A percentile compares a stretch with the other conserved stretches of the same genome.
phyloP scores from a whole-genome alignment of 2,797 vertebrate genomes.

The Centroberyx gerrardi region DNA sequence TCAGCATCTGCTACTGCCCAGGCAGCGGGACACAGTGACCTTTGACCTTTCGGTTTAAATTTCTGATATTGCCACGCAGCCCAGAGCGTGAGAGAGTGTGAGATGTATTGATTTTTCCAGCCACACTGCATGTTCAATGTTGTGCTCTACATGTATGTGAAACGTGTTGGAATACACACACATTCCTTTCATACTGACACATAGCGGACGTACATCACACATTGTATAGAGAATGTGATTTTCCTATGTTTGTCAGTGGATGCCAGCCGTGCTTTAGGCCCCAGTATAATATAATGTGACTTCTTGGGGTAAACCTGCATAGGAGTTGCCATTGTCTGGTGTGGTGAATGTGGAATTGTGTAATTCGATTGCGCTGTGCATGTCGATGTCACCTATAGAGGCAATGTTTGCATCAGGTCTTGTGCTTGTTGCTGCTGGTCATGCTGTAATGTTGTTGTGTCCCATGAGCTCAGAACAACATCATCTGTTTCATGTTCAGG shows the following conservation, averaged over 20 bases:
- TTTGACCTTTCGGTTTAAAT: constrained; percentile 68
- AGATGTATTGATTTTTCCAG: constrained; percentile 77
- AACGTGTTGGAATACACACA: constrained; percentile 64
- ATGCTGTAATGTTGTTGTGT: constrained; percentile 8
- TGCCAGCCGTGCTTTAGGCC: constrained; percentile 31
- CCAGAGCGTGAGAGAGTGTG: constrained; percentile 29
- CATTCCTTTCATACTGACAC: constrained; percentile 75
- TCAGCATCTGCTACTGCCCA: constrained; percentile 71
- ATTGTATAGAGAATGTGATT: constrained; percentile 52
- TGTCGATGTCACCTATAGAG: constrained; percentile 1
- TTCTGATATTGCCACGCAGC: constrained; percentile 67
- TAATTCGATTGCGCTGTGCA: not conserved
- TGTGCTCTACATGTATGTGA: constrained; percentile 58
- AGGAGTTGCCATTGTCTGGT: constrained; percentile 11
- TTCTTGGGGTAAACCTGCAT: constrained; percentile 9
- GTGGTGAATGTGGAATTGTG: not conserved
- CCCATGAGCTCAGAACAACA: not conserved
- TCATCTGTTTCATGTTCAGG: constrained; percentile 42
- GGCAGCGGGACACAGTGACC: constrained; percentile 50
- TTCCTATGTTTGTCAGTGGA: constrained; percentile 47
- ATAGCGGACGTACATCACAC: constrained; percentile 63
- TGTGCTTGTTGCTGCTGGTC: not conserved
- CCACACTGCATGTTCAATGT: constrained; percentile 35
- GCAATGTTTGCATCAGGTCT: constrained; percentile 27
- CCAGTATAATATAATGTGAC: constrained; percentile 1